Conservation (phyloP, 2,113 vertebrate species). For the Hemicordylus capensis region DNA sequence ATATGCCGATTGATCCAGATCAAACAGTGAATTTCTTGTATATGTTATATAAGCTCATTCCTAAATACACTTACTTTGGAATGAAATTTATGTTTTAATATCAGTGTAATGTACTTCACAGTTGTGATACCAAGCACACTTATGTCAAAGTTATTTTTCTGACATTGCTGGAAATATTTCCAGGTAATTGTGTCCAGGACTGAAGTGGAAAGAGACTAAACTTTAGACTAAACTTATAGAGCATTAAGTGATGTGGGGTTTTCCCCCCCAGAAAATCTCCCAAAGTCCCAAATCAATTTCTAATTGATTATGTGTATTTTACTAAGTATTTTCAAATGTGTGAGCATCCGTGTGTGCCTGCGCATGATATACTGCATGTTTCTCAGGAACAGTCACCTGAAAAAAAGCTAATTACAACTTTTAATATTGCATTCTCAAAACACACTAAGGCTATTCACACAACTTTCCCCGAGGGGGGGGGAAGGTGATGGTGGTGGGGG, state of each 20-base stretch:
- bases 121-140: neutral
- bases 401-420: neutral
- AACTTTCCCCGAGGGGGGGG: no score
- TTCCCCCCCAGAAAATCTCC: neutral
- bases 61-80: neutral
- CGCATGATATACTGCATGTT: no score
- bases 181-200: neutral
- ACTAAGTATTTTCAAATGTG: neutral
- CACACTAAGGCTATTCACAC: no score
- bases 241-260: neutral
- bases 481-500: no score
- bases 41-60: neutral
- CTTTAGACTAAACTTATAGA: neutral
- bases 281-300: neutral
- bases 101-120: neutral
- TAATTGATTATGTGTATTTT: no score
- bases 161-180: neutral
- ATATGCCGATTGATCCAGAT: neutral
- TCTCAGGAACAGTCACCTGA: neutral
- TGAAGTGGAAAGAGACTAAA: neutral
- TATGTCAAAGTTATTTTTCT: neutral
- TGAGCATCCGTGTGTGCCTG: neutral
- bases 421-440: no score
- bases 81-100: neutral
- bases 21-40: neutral